Percentiles rank a stretch among this genome's conserved stretches.
Conservation (phyloP, 1,140 invertebrate genomes). For the Lordiphosa clarofinis region DNA sequence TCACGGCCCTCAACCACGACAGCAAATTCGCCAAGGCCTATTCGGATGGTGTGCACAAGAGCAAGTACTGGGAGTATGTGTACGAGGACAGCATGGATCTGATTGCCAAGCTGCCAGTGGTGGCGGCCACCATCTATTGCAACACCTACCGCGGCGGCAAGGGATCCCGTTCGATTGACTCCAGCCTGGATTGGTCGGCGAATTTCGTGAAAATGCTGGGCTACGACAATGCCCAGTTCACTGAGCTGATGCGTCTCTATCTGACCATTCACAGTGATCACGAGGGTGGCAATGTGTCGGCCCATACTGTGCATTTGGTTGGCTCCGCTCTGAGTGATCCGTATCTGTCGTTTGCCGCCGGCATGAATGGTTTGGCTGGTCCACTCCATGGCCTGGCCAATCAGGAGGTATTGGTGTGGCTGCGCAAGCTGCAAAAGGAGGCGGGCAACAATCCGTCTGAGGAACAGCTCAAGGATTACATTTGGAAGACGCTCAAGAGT, state of each 20-base stretch:
- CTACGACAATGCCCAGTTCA: slow-evolving; percentile 92
- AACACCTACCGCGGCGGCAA: slow-evolving; percentile 94
- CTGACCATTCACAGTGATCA: slow-evolving; percentile 97
- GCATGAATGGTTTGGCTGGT: slow-evolving; percentile 96
- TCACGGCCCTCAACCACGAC: slow-evolving; percentile 95
- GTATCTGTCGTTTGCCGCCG: slow-evolving; percentile 95
- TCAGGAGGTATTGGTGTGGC: slow-evolving; percentile 94
- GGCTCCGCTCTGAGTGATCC: slow-evolving; percentile 97
- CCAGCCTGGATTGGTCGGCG: slow-evolving; percentile 94
- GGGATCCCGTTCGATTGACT: slow-evolving; percentile 92
- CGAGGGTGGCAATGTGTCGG: slow-evolving; percentile 97
- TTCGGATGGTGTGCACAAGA: slow-evolving; percentile 81
- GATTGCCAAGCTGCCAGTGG: slow-evolving; percentile 96
- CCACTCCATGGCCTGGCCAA: slow-evolving; percentile 98
- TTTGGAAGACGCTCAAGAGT: slow-evolving; percentile 96
- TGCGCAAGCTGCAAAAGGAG: slow-evolving; percentile 89
- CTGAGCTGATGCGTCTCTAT: slow-evolving; percentile 96
- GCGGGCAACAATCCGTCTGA: slow-evolving; percentile 91
- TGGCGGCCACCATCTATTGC: slow-evolving; percentile 96
- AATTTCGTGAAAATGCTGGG: slow-evolving; percentile 97
- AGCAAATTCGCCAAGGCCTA: slow-evolving; percentile 97
- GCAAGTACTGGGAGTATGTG: slow-evolving; percentile 84
- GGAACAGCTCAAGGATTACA: slow-evolving; percentile 94
- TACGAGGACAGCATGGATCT: slow-evolving; percentile 98
- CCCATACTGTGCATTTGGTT: slow-evolving; percentile 96